Conservation (phyloP, 2,888 invertebrate genomes). For the Lissonota sp. region DNA sequence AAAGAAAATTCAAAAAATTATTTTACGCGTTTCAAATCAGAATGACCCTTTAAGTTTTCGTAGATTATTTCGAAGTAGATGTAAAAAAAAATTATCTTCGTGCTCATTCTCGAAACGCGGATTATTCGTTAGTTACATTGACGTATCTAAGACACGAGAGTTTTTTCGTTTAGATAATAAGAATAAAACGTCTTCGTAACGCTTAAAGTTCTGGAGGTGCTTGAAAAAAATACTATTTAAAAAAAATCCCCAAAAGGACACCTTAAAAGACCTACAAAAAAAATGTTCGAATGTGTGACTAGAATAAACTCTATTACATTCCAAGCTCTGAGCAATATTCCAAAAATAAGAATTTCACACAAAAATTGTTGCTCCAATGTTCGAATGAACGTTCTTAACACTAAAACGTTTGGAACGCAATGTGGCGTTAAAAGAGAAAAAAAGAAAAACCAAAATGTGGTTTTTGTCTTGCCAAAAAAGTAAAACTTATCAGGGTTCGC, state of each 20-base stretch:
- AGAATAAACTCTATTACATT: constrained; percentile 43
- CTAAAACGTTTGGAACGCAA: constrained; percentile 22
- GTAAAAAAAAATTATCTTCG: not conserved
- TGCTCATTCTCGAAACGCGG: constrained; percentile 37
- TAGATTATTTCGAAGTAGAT: no score
- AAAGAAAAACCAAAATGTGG: constrained; percentile 2
- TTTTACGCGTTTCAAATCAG: no score
- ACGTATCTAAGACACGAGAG: constrained; percentile 12
- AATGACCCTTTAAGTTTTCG: no score
- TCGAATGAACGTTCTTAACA: not conserved
- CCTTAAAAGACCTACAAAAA: not conserved
- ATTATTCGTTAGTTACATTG: constrained; percentile 19
- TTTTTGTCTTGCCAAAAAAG: constrained; percentile 38
- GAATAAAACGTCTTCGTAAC: constrained; percentile 8
- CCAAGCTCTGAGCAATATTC: constrained; percentile 42
- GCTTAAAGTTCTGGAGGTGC: constrained; percentile 58
- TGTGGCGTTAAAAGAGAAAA: not conserved
- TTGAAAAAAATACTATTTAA: constrained; percentile 27
- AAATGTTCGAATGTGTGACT: constrained; percentile 12
- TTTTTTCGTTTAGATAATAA: constrained; percentile 1
- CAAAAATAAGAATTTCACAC: constrained; percentile 12
- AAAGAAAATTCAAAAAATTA: no score
- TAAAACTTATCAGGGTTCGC: constrained; percentile 17
- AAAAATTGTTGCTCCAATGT: constrained; percentile 1
- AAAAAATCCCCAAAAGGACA: not conserved